Evolutionary conservation across 2,113 vertebrate genomes (phyloP).

Genomic region (Thunnus thynnus): DNA sequence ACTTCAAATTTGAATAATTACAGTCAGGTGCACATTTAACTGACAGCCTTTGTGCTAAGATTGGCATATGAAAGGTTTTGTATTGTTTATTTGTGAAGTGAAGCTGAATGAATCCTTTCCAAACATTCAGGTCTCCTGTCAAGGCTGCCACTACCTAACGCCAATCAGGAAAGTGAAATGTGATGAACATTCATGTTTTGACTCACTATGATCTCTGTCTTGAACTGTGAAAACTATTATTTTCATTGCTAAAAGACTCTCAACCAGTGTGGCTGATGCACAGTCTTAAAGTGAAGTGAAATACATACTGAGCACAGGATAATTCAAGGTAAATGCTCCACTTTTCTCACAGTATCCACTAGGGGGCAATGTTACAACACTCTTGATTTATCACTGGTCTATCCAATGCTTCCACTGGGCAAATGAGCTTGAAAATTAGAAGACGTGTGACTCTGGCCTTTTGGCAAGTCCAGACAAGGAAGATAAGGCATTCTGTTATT

Average conservation of each 20-base stretch:
- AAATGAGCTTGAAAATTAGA: slow-evolving; percentile 26
- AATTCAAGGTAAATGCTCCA: not conserved
- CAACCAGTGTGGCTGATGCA: not conserved
- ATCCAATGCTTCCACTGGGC: not conserved
- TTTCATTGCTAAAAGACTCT: not conserved
- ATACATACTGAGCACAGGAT: not conserved
- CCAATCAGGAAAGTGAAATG: slow-evolving; percentile 9
- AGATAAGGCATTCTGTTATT: slow-evolving; percentile 44
- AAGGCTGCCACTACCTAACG: not conserved
- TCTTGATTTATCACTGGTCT: not conserved
- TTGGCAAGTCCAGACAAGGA: slow-evolving; percentile 15
- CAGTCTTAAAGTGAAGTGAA: not conserved
- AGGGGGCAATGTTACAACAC: slow-evolving; percentile 81
- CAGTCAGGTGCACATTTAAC: slow-evolving; percentile 56
- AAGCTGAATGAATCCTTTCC: slow-evolving; percentile 30
- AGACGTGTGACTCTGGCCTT: slow-evolving; percentile 51
- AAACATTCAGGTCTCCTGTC: slow-evolving; percentile 4
- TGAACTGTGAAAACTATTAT: slow-evolving; percentile 5
- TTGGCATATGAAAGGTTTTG: slow-evolving; percentile 51
- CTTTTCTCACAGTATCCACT: slow-evolving; percentile 20
- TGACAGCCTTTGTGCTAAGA: slow-evolving; percentile 48
- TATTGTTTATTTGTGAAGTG: slow-evolving; percentile 29
- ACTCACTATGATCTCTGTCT: not conserved
- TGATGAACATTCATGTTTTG: slow-evolving; percentile 16
- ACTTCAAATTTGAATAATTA: slow-evolving; percentile 65